Base-by-base conservation (phyloP, 2,888 invertebrate genomes). In the Emmelina monodactyla region DNA sequence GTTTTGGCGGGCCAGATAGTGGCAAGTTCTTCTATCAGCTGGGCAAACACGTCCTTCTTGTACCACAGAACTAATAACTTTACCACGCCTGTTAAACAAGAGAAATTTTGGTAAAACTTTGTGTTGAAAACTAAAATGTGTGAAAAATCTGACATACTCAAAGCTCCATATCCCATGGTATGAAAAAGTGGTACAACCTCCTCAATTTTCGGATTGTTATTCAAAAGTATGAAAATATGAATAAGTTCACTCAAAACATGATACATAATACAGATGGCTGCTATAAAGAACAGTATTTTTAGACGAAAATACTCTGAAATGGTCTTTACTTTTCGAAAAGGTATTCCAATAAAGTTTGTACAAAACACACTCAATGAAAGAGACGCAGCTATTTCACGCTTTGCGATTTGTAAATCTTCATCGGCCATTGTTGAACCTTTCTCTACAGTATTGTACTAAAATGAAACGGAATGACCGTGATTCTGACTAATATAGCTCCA, bases 141-240 rank as follows among this genome's bases (percentile, higher is more conserved):
- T n/a, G n/a, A n/a, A n/a, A n/a, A n/a, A n/a, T n/a, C n/a, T n/a
- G 51, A 61, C 73, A 70, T 56, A 78, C 78, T 70, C 51, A 78
- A 60, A 50, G 61, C 55, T 37, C 75, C 76, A 51, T 76, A 79
- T 40, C 76, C 78, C 50, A 73, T 69, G 43, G 70, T 71, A 47
- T 78, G 78, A 39, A 78, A 68, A 53, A 75, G 62, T 46, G 75
- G 76, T 40, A 79, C 75, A 41, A 76, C 69, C 42, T 75, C 66
- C 54, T 79, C 76, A 30, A 79, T 64, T 50, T 61, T 59, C 46
- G 78, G 75, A 41, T 75, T 68, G 54, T 66, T 62, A 22, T 62
- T 53, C 51, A 76, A 59, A 45, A 69, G 69, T 52, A 75, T 54
- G 32, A 55, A 57, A 42, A 78, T 78, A 54, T 58, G 66, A 42